These are phyloP conservation scores for Takifugu flavidus DNA, from an alignment of 2,113 vertebrate species.

Conservation along the genomic window DNA sequence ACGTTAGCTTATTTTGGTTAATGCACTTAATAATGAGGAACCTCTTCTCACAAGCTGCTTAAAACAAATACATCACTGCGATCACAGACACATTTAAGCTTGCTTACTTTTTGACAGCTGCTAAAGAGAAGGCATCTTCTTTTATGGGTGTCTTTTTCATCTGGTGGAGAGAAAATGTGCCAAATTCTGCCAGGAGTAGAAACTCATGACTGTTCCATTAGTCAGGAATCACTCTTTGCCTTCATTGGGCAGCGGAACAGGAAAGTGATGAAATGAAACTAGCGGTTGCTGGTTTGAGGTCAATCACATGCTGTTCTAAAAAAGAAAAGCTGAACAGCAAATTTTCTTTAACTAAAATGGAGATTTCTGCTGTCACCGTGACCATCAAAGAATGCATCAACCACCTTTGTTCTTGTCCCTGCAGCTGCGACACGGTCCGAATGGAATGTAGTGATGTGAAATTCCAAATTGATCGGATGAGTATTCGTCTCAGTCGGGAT, in stretches of 20 bases:
- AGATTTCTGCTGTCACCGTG: too few relatives aligned
- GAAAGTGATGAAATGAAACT: not conserved
- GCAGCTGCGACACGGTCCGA: not conserved
- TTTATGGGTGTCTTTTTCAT: too few relatives aligned
- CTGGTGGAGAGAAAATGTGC: not conserved
- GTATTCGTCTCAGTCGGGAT: too few relatives aligned
- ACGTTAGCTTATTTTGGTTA: too few relatives aligned
- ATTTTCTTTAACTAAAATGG: too few relatives aligned
- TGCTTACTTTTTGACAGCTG: slow-evolving; percentile 5
- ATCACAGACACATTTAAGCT: not conserved
- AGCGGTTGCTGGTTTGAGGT: not conserved
- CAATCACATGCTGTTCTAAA: not conserved
- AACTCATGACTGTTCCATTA: slow-evolving; percentile 1
- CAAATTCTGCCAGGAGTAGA: not conserved
- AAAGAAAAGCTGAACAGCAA: too few relatives aligned
- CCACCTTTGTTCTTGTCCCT: not conserved
- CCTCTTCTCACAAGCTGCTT: too few relatives aligned
- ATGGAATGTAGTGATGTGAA: not conserved
- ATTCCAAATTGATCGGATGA: not conserved
- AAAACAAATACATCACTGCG: too few relatives aligned
- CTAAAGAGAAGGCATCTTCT: not conserved
- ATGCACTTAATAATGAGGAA: too few relatives aligned
- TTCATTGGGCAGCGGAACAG: not conserved
- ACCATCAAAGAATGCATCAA: not conserved
- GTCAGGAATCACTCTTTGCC: not conserved